Evolutionary conservation across 2,113 vertebrate species (phyloP), one percentile per base, ranked within the genome.

Genomic region (Scophthalmus maximus): DNA sequence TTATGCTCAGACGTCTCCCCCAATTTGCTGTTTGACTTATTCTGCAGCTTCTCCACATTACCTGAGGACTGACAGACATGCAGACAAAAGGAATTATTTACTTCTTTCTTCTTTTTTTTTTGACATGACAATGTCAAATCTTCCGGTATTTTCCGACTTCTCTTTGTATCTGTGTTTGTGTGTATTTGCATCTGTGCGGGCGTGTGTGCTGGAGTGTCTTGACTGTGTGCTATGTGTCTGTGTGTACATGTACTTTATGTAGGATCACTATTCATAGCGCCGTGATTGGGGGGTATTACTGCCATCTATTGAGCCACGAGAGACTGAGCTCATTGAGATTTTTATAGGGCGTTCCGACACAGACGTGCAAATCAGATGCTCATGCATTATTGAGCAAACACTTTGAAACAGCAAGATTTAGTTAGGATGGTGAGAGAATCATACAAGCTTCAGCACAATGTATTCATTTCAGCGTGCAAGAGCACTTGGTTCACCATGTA

Each of bases 231-330:
- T 64, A n/a, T 11, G 22, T 10, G 38, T 36, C 50, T 85, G 74
- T 62, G 49, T 51, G 18, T 60, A 59, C 51, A 38, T 84, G 63
- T 25, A 52, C 78, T 79, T 85, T 53, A 88, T 83, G 81, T 76
- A 80, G 52, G 59, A 71, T 81, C 68, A 75, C 59, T 74, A 89
- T 79, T 88, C 76, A 84, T 80, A 78, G 87, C 67, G 83, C 82
- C 81, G 84, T 90, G 90, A 93, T 89, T 87, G 94, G 93, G 88
- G 92, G 80, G 93, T 93, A 93, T 93, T 93, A 93, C 93, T 93
- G 94, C 94, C 94, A 94, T 93, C 94, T 94, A 94, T 93, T 93
- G 93, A 94, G 91, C 90, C 87, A 86, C 82, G 26, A 70, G 86
- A 92, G 88, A 89, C 83, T 86, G 86, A 87, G 82, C 89, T 90